Conservation (phyloP, 2,113 vertebrate genomes). For the Strix aluco region DNA sequence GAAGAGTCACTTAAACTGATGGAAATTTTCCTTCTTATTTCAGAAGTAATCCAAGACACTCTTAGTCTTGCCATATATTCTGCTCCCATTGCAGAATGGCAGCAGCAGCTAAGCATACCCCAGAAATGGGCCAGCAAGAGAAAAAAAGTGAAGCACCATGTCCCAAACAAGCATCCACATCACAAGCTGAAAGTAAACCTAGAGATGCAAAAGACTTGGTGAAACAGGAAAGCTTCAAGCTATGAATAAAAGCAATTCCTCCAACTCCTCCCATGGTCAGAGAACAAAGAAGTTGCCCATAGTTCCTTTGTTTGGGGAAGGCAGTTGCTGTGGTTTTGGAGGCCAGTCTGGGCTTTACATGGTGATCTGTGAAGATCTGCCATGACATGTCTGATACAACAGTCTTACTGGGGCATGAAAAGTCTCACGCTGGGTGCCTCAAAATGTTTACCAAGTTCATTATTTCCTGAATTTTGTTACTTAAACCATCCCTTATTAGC, state of each 20-base stretch:
- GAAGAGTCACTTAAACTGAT: background rate
- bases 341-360: background rate
- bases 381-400: background rate
- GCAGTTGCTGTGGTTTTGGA: background rate
- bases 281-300: background rate
- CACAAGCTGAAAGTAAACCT: background rate
- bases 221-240: background rate
- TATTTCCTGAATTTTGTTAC: conserved; percentile 10
- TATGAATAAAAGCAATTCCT: background rate
- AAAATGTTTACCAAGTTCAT: background rate
- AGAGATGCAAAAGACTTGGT: background rate
- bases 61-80: background rate
- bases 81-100: background rate
- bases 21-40: background rate
- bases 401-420: background rate
- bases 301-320: background rate
- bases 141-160: background rate
- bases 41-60: background rate
- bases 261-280: background rate
- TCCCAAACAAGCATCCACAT: background rate
- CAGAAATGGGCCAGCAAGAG: background rate
- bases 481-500: conserved; percentile 39
- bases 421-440: background rate
- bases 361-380: background rate
- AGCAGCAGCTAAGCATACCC: background rate